Evolutionary conservation across 2,797 vertebrate genomes (phyloP).

Genomic region (Enteromius treurensis): DNA sequence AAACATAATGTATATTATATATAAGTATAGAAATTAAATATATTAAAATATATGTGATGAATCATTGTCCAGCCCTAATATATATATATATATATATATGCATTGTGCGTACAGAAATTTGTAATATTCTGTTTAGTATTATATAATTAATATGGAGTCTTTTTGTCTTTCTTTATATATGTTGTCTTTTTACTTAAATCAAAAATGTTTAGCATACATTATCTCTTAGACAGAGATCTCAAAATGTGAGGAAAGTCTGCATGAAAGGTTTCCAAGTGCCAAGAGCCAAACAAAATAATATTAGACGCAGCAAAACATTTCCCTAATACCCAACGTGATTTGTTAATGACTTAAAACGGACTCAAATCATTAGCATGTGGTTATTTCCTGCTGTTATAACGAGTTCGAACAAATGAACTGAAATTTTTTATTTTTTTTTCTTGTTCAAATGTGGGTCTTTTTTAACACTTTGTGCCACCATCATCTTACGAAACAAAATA

Average conservation of each 20-base stretch:
- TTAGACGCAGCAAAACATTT: background rate
- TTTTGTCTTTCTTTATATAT: background rate
- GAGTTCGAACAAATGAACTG: slow-evolving; percentile 17
- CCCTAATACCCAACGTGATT: background rate
- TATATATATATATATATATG: background rate
- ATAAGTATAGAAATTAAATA: too few relatives aligned
- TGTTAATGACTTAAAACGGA: slow-evolving; percentile 18
- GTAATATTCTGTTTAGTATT: too few relatives aligned
- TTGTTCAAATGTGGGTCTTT: background rate
- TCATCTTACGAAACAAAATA: slow-evolving; percentile 1
- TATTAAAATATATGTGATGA: too few relatives aligned
- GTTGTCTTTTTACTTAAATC: background rate
- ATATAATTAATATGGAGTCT: background rate
- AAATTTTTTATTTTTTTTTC: too few relatives aligned
- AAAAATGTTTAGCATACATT: background rate
- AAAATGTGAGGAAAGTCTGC: slow-evolving; percentile 1
- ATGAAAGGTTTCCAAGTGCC: background rate
- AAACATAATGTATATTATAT: background rate
- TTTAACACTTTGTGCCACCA: background rate
- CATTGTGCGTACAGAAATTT: background rate
- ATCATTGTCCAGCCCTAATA: too few relatives aligned
- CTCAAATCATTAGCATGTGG: background rate
- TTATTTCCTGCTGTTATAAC: slow-evolving; percentile 26
- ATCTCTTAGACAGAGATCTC: background rate
- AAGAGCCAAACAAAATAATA: background rate